Evolutionary conservation across 2,113 vertebrate species (phyloP).

Genomic region (Thryonomys swinderianus): DNA sequence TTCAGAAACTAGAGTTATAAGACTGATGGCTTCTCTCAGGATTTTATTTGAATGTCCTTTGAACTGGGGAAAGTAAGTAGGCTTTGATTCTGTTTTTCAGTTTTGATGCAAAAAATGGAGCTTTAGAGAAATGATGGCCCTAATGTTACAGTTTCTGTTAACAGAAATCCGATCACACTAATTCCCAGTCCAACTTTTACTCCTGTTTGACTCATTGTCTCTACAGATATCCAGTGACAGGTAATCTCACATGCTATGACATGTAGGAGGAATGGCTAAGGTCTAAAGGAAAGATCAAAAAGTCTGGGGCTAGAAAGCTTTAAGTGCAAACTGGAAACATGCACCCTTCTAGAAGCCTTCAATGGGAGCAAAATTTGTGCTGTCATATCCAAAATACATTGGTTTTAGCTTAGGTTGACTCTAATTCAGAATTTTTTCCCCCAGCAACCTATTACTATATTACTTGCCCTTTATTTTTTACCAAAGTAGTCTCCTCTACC

Average conservation of each 20-base stretch:
- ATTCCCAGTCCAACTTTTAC: background rate
- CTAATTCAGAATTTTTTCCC: conserved; percentile 7
- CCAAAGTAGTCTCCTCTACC: background rate
- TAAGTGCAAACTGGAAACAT: background rate
- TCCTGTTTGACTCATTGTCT: background rate
- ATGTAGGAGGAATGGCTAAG: background rate
- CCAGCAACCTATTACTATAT: background rate
- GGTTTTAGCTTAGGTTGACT: background rate
- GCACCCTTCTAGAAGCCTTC: background rate
- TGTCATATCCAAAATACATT: conserved; percentile 29
- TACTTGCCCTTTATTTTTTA: background rate
- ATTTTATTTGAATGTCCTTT: background rate
- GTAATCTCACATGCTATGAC: conserved; percentile 25
- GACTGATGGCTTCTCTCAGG: background rate
- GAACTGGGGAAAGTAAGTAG: background rate
- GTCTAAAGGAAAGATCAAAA: background rate
- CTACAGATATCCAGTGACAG: background rate
- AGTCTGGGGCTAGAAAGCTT: background rate
- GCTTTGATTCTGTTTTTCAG: background rate
- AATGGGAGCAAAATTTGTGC: background rate
- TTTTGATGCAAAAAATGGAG: background rate
- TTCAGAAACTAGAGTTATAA: background rate
- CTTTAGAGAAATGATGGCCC: background rate
- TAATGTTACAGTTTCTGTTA: background rate
- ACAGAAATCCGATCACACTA: conserved; percentile 3